Evolutionary conservation across 2,797 vertebrate genomes (phyloP).

Genomic region (Capromys pilorides): DNA sequence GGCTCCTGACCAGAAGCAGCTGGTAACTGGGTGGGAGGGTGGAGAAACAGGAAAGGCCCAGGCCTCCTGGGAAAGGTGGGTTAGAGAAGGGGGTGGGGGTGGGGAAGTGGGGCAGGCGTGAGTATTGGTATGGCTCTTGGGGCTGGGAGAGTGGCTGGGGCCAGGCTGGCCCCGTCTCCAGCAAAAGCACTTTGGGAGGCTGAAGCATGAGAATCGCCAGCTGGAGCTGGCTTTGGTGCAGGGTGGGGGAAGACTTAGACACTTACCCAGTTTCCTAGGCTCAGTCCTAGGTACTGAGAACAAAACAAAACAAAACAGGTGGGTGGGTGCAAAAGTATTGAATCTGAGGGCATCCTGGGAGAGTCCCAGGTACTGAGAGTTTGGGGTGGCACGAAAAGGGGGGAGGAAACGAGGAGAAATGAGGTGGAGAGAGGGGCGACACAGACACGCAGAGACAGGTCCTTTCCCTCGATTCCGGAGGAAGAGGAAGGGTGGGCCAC

Average conservation of each 20-base stretch:
- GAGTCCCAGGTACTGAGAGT: not conserved
- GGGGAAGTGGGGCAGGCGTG: too few species aligned
- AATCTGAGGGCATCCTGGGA: not conserved
- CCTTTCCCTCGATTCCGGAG: too few species aligned
- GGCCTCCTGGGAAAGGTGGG: not conserved
- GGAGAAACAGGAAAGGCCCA: constrained; percentile 8
- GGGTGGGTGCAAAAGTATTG: not conserved
- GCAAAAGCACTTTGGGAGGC: not conserved
- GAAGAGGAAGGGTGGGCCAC: not conserved
- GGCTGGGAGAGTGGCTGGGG: not conserved
- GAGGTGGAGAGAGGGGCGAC: not conserved
- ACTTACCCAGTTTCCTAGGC: too few species aligned
- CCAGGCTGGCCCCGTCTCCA: not conserved
- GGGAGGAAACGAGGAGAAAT: not conserved
- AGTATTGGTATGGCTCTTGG: not conserved
- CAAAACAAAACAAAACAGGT: too few species aligned
- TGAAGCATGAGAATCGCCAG: not conserved
- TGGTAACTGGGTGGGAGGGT: constrained; percentile 58
- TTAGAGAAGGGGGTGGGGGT: not conserved
- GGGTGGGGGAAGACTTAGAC: too few species aligned
- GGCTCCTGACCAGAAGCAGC: constrained; percentile 59
- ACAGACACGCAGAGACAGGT: not conserved
- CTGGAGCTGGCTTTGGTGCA: not conserved
- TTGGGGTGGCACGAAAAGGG: not conserved
- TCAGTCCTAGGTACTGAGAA: not conserved